Evolutionary conservation across 2,797 vertebrate species (phyloP).

Genomic region (Gymnothorax reevesii): DNA sequence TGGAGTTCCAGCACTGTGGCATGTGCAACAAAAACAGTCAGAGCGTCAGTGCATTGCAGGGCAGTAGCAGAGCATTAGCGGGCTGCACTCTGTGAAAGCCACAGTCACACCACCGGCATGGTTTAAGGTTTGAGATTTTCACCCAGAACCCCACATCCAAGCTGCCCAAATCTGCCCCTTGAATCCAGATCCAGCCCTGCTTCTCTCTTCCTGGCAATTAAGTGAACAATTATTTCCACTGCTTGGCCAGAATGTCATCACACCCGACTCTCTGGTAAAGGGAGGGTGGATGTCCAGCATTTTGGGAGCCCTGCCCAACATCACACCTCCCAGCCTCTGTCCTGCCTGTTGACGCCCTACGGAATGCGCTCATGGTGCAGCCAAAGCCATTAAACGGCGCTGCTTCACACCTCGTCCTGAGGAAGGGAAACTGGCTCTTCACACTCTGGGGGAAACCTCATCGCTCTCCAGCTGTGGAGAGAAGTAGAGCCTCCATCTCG

Average conservation of each 20-base stretch:
- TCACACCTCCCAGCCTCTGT: constrained; percentile 30
- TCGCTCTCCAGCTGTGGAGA: background rate
- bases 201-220: constrained; percentile 27
- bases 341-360: background rate
- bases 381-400: background rate
- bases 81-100: constrained; percentile 44
- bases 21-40: constrained; percentile 41
- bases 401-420: constrained; percentile 62
- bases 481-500: background rate
- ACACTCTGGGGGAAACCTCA: constrained; percentile 61
- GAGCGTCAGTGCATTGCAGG: constrained; percentile 28
- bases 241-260: too few species aligned
- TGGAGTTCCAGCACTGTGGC: constrained; percentile 17
- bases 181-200: background rate
- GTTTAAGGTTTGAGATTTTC: constrained; percentile 26
- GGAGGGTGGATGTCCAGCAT: too few species aligned
- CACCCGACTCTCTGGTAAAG: too few species aligned
- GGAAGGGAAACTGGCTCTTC: constrained; percentile 42
- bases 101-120: constrained; percentile 34
- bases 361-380: background rate
- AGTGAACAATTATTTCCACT: too few species aligned
- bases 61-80: constrained; percentile 43
- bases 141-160: too few species aligned
- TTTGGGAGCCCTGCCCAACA: constrained; percentile 29
- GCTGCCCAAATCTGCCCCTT: too few species aligned